Evolutionary conservation across 2,797 vertebrate genomes (phyloP), one percentile per base, ranked within the genome.

Genomic region (Anguilla obscura): DNA sequence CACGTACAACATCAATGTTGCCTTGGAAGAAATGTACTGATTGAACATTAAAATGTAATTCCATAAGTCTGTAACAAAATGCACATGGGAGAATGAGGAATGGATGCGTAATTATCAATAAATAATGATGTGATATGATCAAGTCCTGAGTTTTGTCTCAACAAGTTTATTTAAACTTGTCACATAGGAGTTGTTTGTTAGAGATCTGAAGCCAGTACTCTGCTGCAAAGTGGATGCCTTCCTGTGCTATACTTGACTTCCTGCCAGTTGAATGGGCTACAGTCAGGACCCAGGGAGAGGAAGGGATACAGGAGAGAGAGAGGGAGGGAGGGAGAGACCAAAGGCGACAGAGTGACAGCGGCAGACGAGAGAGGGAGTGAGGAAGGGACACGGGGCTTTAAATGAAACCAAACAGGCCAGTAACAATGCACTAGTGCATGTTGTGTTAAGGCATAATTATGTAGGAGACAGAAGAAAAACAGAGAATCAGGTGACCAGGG

Each of bases 161-260:
- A 60, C n/a, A n/a, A n/a, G n/a, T n/a, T n/a, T n/a, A n/a, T 18
- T 60, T 60, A 24, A 60, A 16, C 33, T 50, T 82, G 45, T 82
- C 8, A 82, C 18, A 10, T 1, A 79, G 14, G 12, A 79, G 30
- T 21, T 9, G 18, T 82, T 8, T 7, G 21, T 8, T 66, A 69
- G 10, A 24, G 63, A 86, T 30, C 21, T 71, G 40, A 48, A 50
- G 18, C 85, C 21, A 40, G 24, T 33, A 48, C 63, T 27, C 24
- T 2, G 40, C 63, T 86, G 3, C 27, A 50, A 52, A 27, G 85
- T 74, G 40, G 48, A 50, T 74, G 36, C 63, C 85, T 86, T 86
- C 45, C 63, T 86, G 24, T 52, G 45, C 45, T 18, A 3, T 60
- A 36, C 85, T 14, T 48, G 40, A 48, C n/a, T 86, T 74, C 27